phyloP scores from a whole-genome alignment of 2,888 invertebrate genomes.

The Apantesis nais region DNA sequence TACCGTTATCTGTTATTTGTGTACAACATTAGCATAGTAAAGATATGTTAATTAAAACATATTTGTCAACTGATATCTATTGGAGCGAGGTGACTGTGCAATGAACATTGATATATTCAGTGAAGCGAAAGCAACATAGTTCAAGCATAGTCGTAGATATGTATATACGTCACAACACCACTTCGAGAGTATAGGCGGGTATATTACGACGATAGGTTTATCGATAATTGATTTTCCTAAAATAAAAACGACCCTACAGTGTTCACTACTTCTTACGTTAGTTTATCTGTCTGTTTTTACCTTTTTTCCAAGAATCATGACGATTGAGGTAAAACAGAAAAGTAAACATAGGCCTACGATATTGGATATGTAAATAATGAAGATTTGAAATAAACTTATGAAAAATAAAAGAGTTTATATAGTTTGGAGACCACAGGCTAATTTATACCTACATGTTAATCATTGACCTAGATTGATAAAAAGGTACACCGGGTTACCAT shows the following conservation, averaged over 20 bases:
- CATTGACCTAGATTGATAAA: not conserved
- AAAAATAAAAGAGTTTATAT: not conserved
- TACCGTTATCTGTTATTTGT: not conserved
- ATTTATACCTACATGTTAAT: not conserved
- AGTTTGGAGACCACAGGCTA: not conserved
- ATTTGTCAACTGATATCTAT: conserved; percentile 36
- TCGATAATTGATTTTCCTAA: not conserved
- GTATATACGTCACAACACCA: not conserved
- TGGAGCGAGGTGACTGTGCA: conserved; percentile 13
- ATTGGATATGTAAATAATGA: not conserved
- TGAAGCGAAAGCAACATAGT: conserved; percentile 2
- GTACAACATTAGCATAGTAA: conserved; percentile 6
- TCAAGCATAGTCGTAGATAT: not conserved
- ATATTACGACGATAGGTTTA: not conserved
- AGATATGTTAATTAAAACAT: conserved; percentile 40
- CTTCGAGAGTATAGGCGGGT: not conserved
- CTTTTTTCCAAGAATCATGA: not conserved
- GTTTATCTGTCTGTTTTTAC: not conserved
- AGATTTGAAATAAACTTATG: not conserved
- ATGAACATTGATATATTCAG: conserved; percentile 17
- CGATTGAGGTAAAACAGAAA: not conserved
- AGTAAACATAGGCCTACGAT: not conserved
- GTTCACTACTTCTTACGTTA: not conserved
- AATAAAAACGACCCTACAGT: not conserved
- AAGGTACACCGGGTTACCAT: not conserved